These are phyloP conservation scores for Pocota personata DNA, from an alignment of 2,888 invertebrate species.

Conservation along the genomic window DNA sequence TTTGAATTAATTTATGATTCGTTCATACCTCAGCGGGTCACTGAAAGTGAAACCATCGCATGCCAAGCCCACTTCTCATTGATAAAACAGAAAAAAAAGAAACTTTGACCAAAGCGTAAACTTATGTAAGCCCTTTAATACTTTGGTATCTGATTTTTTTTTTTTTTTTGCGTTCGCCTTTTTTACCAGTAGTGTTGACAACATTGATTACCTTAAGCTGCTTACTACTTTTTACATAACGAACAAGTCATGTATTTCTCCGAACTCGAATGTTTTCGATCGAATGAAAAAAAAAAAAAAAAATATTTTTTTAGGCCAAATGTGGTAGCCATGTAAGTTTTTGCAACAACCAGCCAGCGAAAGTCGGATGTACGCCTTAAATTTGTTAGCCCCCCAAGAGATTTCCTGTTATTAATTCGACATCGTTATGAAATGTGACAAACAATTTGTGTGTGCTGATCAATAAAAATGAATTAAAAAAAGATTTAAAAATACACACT, in stretches of 20 bases:
- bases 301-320: background rate
- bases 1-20: conserved; percentile 38
- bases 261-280: background rate
- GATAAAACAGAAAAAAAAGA: conserved; percentile 1
- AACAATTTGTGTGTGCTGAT: background rate
- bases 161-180: background rate
- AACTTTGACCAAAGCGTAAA: background rate
- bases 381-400: background rate
- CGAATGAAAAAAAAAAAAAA: background rate
- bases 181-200: conserved; percentile 17
- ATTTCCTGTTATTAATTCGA: conserved; percentile 43
- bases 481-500: background rate
- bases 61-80: conserved; percentile 13
- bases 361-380: conserved; percentile 48
- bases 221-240: conserved; percentile 7
- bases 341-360: conserved; percentile 18
- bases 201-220: conserved; percentile 32
- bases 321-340: conserved; percentile 14
- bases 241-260: background rate
- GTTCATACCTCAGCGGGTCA: conserved; percentile 27
- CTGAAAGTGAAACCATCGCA: conserved; percentile 69
- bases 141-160: background rate
- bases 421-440: conserved; percentile 1
- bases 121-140: conserved; percentile 60
- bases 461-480: background rate